These are phyloP conservation scores for Ariopsis seemanni DNA, from an alignment of 2,113 vertebrate genomes.

Conservation along the genomic window DNA sequence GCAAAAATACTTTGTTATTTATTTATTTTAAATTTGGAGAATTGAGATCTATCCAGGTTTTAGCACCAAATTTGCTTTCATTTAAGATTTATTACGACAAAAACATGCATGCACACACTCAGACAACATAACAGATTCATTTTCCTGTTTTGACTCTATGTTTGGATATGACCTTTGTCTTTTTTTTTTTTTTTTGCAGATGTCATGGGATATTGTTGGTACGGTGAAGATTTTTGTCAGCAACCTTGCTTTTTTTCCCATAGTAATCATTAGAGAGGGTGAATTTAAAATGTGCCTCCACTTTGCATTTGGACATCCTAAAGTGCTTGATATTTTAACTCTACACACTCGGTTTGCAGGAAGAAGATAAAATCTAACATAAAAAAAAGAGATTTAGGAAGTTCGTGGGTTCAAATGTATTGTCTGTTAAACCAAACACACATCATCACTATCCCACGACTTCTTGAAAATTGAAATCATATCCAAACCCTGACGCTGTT, in stretches of 20 bases:
- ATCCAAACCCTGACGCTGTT: neutral
- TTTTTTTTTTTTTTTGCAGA: conserved; percentile 29
- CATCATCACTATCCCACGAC: neutral
- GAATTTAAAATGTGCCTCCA: conserved; percentile 33
- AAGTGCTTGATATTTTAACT: conserved; percentile 21
- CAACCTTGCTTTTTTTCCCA: conserved; percentile 45
- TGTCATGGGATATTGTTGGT: conserved; percentile 5
- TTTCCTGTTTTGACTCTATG: conserved; percentile 33
- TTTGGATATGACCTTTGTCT: conserved; percentile 55
- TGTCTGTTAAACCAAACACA: neutral
- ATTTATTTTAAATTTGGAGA: neutral
- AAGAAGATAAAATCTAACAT: neutral
- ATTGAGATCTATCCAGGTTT: neutral
- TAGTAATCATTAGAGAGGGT: conserved; percentile 55
- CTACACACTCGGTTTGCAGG: neutral
- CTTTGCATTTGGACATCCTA: conserved; percentile 32
- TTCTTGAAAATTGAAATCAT: neutral
- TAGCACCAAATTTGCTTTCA: neutral
- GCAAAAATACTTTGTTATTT: conserved; percentile 2
- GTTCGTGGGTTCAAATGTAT: neutral
- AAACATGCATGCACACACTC: neutral
- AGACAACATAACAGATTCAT: neutral
- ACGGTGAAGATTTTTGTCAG: conserved; percentile 29
- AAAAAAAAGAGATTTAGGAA: neutral
- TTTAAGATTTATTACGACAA: neutral